Percentiles rank a stretch among this genome's conserved stretches.
phyloP scores from a whole-genome alignment of 2,113 vertebrate genomes.

The Pardalotus punctatus region DNA sequence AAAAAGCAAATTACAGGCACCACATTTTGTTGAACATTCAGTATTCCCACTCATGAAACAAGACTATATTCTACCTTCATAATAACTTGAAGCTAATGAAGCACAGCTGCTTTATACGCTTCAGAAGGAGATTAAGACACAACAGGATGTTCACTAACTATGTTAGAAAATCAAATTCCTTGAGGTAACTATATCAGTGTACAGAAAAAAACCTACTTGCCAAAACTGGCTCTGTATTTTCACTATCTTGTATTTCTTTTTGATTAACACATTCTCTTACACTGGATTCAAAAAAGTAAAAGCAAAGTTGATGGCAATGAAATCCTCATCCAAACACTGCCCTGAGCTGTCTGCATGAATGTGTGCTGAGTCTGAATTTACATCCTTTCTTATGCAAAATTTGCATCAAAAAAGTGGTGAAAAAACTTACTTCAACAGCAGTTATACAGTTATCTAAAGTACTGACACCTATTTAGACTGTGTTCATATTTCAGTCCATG shows the following conservation, averaged over 20 bases:
- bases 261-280: background rate
- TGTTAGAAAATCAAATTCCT: constrained; percentile 22
- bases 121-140: constrained; percentile 40
- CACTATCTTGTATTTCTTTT: background rate
- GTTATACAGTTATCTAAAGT: background rate
- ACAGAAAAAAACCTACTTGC: background rate
- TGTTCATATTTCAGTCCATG: background rate
- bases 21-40: background rate
- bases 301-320: background rate
- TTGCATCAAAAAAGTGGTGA: background rate
- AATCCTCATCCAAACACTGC: background rate
- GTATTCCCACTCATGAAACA: constrained; percentile 1
- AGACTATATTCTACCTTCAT: background rate
- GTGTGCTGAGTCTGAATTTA: background rate
- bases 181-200: background rate
- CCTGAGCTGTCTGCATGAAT: background rate
- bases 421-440: background rate
- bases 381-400: background rate
- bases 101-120: constrained; percentile 4
- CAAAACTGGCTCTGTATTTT: background rate
- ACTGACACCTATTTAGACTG: background rate
- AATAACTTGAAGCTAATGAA: constrained; percentile 53
- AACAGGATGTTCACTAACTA: constrained; percentile 13
- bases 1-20: background rate
- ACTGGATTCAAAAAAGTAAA: background rate